phyloP scores from a whole-genome alignment of 1,140 invertebrate species.

The Helicoverpa zea region DNA sequence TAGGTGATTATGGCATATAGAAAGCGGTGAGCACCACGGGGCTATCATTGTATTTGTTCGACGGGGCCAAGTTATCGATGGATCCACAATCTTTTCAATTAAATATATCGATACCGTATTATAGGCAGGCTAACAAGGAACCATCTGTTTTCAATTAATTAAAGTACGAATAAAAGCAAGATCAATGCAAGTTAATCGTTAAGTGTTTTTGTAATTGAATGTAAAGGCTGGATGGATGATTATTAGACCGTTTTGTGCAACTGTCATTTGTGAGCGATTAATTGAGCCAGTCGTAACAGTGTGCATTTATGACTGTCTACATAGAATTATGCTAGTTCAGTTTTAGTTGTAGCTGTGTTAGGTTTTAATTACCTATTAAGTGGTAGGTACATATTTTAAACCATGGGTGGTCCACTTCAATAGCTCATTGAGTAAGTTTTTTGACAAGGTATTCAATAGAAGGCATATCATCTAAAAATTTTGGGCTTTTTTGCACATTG shows the following conservation, averaged over 20 bases:
- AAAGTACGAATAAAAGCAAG: slow-evolving; percentile 65
- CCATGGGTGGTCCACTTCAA: no score
- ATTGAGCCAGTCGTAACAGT: slow-evolving; percentile 5
- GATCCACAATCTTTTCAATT: slow-evolving; percentile 80
- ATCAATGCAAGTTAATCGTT: slow-evolving; percentile 60
- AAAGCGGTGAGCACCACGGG: slow-evolving; percentile 76
- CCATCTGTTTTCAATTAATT: slow-evolving; percentile 85
- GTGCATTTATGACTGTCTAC: background rate
- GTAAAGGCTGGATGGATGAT: slow-evolving; percentile 14
- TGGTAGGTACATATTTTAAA: no score
- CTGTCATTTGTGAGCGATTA: slow-evolving; percentile 32
- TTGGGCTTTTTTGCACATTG: background rate
- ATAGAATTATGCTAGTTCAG: background rate
- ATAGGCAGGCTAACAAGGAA: slow-evolving; percentile 75
- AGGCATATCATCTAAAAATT: background rate
- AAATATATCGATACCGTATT: slow-evolving; percentile 73
- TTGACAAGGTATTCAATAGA: no score
- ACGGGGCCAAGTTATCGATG: slow-evolving; percentile 67
- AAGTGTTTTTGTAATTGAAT: slow-evolving; percentile 50
- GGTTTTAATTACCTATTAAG: background rate
- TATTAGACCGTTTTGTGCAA: slow-evolving; percentile 33
- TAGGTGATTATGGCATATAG: slow-evolving; percentile 82
- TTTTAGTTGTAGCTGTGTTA: background rate
- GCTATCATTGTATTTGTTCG: slow-evolving; percentile 78
- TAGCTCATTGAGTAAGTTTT: no score